phyloP scores from a whole-genome alignment of 2,113 vertebrate species.

The Oncorhynchus tshawytscha region DNA sequence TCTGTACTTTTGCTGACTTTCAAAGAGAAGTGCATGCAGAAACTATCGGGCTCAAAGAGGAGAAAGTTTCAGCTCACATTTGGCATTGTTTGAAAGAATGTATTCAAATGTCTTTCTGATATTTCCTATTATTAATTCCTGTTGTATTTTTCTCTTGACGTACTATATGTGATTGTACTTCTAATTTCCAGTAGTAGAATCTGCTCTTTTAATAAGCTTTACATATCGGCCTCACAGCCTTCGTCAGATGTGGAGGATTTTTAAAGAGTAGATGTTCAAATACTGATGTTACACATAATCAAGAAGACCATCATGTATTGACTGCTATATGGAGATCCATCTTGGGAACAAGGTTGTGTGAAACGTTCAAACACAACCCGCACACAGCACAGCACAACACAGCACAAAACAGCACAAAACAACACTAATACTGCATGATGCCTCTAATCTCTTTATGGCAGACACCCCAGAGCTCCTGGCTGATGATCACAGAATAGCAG shows the following conservation, averaged over 20 bases:
- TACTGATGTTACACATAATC: neutral
- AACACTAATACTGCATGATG: neutral
- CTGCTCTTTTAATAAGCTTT: neutral
- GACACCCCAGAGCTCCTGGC: neutral
- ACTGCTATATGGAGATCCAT: slow-evolving; percentile 25
- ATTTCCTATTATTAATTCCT: neutral
- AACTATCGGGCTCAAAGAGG: neutral
- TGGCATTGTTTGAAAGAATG: neutral
- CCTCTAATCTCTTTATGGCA: slow-evolving; percentile 27
- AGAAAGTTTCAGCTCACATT: neutral
- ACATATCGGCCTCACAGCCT: too few relatives aligned
- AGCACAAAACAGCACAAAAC: too few relatives aligned
- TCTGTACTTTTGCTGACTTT: slow-evolving; percentile 10
- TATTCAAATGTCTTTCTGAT: neutral
- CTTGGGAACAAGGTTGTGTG: slow-evolving; percentile 31
- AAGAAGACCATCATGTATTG: slow-evolving; percentile 3
- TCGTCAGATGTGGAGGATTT: too few relatives aligned
- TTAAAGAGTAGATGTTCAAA: neutral
- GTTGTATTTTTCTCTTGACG: neutral
- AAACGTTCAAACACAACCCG: slow-evolving; percentile 13
- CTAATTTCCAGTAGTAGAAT: neutral
- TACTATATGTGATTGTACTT: neutral
- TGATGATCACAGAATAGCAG: slow-evolving; percentile 42
- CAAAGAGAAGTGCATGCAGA: neutral
- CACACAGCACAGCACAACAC: neutral